Base-by-base conservation (phyloP, 2,113 vertebrate species). In the Microtus pennsylvanicus region DNA sequence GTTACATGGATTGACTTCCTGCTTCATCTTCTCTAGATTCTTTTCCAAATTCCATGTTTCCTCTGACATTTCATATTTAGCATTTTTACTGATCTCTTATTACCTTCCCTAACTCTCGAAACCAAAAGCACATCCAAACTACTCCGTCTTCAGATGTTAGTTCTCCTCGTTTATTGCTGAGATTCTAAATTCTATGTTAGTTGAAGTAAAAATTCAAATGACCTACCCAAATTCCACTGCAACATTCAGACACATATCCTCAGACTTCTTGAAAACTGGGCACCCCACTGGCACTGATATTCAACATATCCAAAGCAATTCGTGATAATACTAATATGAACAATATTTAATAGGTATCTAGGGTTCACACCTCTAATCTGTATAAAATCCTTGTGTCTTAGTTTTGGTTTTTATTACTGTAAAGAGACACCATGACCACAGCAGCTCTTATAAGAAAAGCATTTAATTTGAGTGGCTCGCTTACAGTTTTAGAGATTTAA, bases 331-430 rank as follows among this genome's bases (percentile, higher is more conserved):
- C n/a, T 69, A n/a, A 85, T 87, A 38, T 58, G 30, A 17, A 13
- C 58, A 82, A 55, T 77, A 87, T 47, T 92, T 80, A 70, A 93
- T 33, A 22, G 30, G n/a, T 28, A 87, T 55, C 90, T 89, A 78
- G 87, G 63, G 7, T 47, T 97, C 65, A 38, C 7, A 83, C 21
- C 74, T 28, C 82, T n/a, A 35, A 78, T 87, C 52, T 94, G 78
- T 82, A 61, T 42, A 80, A 94, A 91, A 94, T 58, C 10, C 1
- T 33, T 72, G 35, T 72, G 70, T 72, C 33, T 72, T 72, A 72
- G 70, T 38, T 72, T 72, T n/a, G 35, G 7, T 38, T 38, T 38
- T n/a, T 72, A 38, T 72, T 21, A 7, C 7, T 70, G 33, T 70
- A 17, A 70, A n/a, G 33, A 70, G 16, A 19, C 6, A 33, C 33